Evolutionary conservation across 2,113 vertebrate genomes (phyloP).

Genomic region (Albula goreensis): DNA sequence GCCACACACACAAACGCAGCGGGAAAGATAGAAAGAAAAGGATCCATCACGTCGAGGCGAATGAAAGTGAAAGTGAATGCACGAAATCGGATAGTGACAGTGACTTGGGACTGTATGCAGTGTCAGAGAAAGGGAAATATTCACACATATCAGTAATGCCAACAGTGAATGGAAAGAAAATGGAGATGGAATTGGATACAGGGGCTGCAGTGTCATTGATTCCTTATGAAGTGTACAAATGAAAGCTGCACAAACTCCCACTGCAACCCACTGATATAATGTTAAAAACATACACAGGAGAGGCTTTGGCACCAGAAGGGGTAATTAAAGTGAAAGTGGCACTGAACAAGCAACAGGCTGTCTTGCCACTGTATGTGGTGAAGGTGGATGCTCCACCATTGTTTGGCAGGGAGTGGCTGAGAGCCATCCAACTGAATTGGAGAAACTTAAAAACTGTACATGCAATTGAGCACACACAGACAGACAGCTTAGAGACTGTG

Average conservation of each 20-base stretch:
- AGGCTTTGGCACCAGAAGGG: conserved; percentile 12
- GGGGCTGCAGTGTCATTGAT: conserved; percentile 19
- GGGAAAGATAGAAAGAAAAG: not conserved
- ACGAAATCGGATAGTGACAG: not conserved
- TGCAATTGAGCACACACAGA: not conserved
- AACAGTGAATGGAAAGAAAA: not conserved
- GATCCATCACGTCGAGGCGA: not conserved
- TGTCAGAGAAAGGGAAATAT: conserved; percentile 13
- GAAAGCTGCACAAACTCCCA: not conserved
- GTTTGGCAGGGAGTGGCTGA: conserved; percentile 13
- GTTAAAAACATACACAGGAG: conserved; percentile 15
- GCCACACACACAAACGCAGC: no score
- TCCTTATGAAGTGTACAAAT: not conserved
- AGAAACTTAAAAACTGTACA: conserved; percentile 1
- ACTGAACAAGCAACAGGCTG: not conserved
- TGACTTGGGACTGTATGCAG: not conserved
- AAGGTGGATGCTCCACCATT: conserved; percentile 12
- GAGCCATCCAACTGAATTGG: not conserved
- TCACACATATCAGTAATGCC: conserved; percentile 1
- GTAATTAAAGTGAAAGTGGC: conserved; percentile 9
- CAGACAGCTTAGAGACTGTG: conserved; percentile 3
- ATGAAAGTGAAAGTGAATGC: not conserved
- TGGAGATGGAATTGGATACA: no score
- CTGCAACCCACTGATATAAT: conserved; percentile 14
- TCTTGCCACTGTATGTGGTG: not conserved